Base-by-base conservation (phyloP, 2,888 invertebrate species). In the Schrankia costaestrigalis region DNA sequence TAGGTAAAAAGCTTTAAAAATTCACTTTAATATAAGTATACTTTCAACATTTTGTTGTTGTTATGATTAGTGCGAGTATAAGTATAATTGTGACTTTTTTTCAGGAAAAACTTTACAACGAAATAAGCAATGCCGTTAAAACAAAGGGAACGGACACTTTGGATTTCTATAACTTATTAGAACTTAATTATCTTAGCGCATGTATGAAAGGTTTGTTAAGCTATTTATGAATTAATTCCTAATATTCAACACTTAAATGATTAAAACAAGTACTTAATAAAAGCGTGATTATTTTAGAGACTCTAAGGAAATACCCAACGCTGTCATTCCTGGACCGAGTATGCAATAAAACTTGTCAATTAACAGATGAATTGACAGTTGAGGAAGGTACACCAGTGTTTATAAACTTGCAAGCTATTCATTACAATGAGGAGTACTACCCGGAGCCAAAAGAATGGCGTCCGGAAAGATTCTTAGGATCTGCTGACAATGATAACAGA, bases 181-280 rank as follows among this genome's bases (percentile, higher is more conserved):
- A 78, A 39, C 48, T 78, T 35, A 78, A 72, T 40, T 81, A 76
- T 50, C 51, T 83, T 13, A 67, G 70, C 7, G 68, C 72, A 1
- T 78, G 80, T 52, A 68, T 82, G 21, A 45, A 67, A 28, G 82
- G 81, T 81, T 53, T 28, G 56, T n/a, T n/a, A n/a, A n/a, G n/a
- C n/a, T n/a, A n/a, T n/a, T n/a, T n/a, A n/a, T n/a, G n/a, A n/a
- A n/a, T n/a, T n/a, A n/a, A n/a, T n/a, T n/a, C n/a, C n/a, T n/a
- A n/a, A n/a, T n/a, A n/a, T n/a, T n/a, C n/a, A n/a, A n/a, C 8
- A 4, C 3, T 2, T 12, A 18, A 13, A 9, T n/a, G 12, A 13
- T 10, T 0, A 9, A 11, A 3, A 3, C 5, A 22, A 18, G n/a
- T 18, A 18, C 18, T 18, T 8, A 18, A 2, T 23, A 3, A 11